These are phyloP conservation scores for Chrysopa pallens DNA, from an alignment of 1,140 invertebrate species.

Conservation along the genomic window DNA sequence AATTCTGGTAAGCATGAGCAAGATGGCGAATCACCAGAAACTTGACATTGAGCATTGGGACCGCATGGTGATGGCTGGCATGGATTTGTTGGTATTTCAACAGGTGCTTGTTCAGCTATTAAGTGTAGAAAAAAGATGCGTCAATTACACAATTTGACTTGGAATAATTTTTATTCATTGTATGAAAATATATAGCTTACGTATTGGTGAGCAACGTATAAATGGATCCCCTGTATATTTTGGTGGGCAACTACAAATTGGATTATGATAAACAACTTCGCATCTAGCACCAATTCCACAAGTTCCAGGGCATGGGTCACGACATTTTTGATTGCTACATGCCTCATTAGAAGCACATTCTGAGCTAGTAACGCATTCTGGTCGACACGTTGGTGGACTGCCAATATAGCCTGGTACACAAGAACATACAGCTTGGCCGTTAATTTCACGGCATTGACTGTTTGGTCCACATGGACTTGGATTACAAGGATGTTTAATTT, in stretches of 20 bases:
- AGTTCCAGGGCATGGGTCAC: constrained; percentile 39
- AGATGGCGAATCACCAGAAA: constrained; percentile 31
- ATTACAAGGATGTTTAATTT: constrained; percentile 23
- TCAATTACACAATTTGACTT: neutral
- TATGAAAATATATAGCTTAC: constrained; percentile 20
- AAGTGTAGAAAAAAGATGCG: constrained; percentile 9
- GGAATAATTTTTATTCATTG: too few species aligned
- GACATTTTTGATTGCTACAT: constrained; percentile 39
- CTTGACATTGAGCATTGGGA: constrained; percentile 50
- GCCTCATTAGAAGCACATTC: constrained; percentile 34
- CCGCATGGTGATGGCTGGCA: constrained; percentile 51
- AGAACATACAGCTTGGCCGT: constrained; percentile 37
- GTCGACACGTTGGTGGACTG: constrained; percentile 37
- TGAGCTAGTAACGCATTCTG: constrained; percentile 35
- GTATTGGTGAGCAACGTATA: constrained; percentile 29
- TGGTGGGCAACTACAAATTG: constrained; percentile 40
- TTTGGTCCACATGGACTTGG: constrained; percentile 41
- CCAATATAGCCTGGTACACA: constrained; percentile 41
- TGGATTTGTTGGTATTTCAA: constrained; percentile 25
- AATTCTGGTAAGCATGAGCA: constrained; percentile 54
- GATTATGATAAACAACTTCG: constrained; percentile 40
- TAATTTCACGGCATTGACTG: constrained; percentile 36
- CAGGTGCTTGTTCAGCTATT: constrained; percentile 7
- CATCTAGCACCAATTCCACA: constrained; percentile 44
- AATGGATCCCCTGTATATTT: constrained; percentile 44